phyloP scores from a whole-genome alignment of 2,113 vertebrate species.

The Prunella himalayana region DNA sequence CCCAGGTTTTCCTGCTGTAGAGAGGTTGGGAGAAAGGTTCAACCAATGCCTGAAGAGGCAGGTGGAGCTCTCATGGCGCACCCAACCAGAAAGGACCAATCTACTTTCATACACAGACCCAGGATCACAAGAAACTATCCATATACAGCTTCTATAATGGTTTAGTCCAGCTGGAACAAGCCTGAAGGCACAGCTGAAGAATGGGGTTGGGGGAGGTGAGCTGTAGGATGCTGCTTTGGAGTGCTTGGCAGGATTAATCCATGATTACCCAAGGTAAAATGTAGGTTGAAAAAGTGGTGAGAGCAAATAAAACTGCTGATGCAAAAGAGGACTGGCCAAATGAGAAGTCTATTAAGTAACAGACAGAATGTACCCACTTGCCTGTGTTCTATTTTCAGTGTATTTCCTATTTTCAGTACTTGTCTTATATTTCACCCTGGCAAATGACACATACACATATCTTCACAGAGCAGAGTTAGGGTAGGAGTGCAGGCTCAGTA shows the following conservation, averaged over 20 bases:
- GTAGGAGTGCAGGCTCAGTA: not conserved
- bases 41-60: not conserved
- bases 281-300: not conserved
- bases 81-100: not conserved
- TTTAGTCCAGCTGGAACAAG: not conserved
- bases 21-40: not conserved
- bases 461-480: not conserved
- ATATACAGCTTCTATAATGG: not conserved
- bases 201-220: rapidly evolving
- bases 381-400: not conserved
- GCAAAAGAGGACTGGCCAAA: not conserved
- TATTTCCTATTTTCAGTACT: not conserved
- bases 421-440: not conserved
- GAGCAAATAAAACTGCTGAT: not conserved
- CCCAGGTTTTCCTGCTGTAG: not conserved
- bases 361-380: not conserved
- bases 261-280: not conserved
- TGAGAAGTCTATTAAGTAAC: not conserved
- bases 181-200: not conserved
- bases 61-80: not conserved
- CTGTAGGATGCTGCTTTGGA: not conserved
- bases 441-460: rapidly evolving
- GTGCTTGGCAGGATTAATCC: not conserved
- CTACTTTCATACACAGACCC: not conserved
- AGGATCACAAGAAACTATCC: not conserved